Evolutionary conservation across 1,140 invertebrate species (phyloP).

Genomic region (Megalopta genalis): DNA sequence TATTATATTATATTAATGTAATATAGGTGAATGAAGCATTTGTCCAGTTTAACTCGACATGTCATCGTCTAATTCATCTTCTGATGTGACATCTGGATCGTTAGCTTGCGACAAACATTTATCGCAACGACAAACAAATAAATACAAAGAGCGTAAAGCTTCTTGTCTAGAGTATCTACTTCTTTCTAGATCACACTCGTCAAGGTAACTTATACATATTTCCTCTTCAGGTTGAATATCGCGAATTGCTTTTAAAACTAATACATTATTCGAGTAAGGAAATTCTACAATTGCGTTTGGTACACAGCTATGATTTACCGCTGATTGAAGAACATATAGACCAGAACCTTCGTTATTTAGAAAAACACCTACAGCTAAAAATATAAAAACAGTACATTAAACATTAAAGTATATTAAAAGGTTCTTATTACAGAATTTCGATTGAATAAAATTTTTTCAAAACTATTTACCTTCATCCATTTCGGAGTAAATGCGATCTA

Average conservation of each 20-base stretch:
- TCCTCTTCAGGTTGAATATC: constrained; percentile 92
- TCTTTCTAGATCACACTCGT: constrained; percentile 89
- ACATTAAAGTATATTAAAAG: constrained; percentile 8
- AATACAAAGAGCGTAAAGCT: constrained; percentile 90
- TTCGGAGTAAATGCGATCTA: constrained; percentile 91
- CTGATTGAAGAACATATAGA: constrained; percentile 91
- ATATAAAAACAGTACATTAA: constrained; percentile 55
- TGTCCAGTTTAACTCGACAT: constrained; percentile 51
- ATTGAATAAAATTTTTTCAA: background rate
- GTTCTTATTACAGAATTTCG: constrained; percentile 15
- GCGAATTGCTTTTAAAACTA: constrained; percentile 87
- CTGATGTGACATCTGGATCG: constrained; percentile 90
- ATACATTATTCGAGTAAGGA: constrained; percentile 89
- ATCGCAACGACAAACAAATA: constrained; percentile 90
- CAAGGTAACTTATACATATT: constrained; percentile 94
- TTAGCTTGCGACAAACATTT: constrained; percentile 88
- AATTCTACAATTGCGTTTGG: constrained; percentile 94
- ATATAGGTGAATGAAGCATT: background rate
- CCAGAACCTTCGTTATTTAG: constrained; percentile 96
- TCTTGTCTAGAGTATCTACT: constrained; percentile 93
- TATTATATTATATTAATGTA: background rate
- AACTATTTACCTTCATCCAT: constrained; percentile 88
- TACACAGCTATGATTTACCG: constrained; percentile 94
- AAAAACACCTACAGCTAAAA: constrained; percentile 91
- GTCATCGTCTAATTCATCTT: constrained; percentile 64